Conservation (phyloP, 2,888 invertebrate species). For the Tinea semifulvella region DNA sequence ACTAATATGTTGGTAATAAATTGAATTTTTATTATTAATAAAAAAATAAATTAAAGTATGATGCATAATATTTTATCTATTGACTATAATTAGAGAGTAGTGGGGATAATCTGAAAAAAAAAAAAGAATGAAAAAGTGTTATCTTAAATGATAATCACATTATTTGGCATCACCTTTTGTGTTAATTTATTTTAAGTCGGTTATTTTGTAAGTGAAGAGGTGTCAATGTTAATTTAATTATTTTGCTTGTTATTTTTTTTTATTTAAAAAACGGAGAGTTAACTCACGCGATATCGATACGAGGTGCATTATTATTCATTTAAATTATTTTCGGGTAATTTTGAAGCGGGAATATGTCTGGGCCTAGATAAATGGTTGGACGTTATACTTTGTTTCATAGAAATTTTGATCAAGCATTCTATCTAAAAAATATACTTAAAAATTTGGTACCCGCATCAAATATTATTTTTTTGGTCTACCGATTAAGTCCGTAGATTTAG, state of each 20-base stretch:
- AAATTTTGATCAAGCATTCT: no score
- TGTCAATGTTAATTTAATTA: neutral
- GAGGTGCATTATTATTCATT: slow-evolving; percentile 5
- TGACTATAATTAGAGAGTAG: no score
- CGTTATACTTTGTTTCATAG: no score
- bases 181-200: slow-evolving; percentile 2
- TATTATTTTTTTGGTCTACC: no score
- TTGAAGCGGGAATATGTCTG: no score
- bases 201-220: slow-evolving; percentile 1
- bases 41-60: neutral
- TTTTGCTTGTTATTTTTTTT: slow-evolving; percentile 1
- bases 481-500: no score
- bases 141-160: no score
- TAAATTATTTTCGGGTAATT: slow-evolving; percentile 4
- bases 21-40: slow-evolving; percentile 2
- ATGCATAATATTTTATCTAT: neutral
- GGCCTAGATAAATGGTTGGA: no score
- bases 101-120: no score
- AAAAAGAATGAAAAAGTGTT: no score
- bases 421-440: no score
- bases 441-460: no score
- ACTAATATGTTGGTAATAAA: slow-evolving; percentile 7
- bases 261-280: slow-evolving; percentile 4
- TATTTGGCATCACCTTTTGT: slow-evolving; percentile 1
- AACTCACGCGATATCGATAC: neutral